These are phyloP conservation scores for Xenopus petersii DNA, from an alignment of 2,797 vertebrate genomes.

Conservation along the genomic window DNA sequence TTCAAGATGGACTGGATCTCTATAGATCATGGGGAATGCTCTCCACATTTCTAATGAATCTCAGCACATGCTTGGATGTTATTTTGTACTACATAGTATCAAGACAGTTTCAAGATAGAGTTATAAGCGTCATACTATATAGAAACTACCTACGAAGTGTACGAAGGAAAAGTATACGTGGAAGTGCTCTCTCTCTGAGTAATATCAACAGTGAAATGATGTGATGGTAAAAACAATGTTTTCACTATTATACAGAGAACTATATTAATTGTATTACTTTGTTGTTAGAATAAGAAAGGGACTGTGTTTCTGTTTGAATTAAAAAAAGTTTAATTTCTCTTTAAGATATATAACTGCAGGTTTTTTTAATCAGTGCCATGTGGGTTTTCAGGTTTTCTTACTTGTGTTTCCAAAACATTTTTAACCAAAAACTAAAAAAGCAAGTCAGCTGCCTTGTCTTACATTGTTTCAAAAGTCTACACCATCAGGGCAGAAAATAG, in stretches of 20 bases:
- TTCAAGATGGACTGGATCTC: conserved; percentile 55
- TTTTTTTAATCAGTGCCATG: too few species aligned
- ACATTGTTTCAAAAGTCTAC: too few species aligned
- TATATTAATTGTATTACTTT: too few species aligned
- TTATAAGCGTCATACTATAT: conserved; percentile 93
- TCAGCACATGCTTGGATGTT: conserved; percentile 89
- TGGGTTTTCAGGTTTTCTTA: too few species aligned
- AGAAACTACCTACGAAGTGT: conserved; percentile 91
- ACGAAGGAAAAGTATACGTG: conserved; percentile 84
- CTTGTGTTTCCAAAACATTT: too few species aligned
- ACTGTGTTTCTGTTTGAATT: too few species aligned
- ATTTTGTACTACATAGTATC: conserved; percentile 96
- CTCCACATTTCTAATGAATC: conserved; percentile 91
- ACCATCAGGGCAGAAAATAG: too few species aligned
- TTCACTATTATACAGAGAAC: not conserved
- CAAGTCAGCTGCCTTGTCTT: too few species aligned
- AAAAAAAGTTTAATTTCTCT: too few species aligned
- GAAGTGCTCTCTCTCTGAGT: conserved; percentile 84
- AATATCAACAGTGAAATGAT: conserved; percentile 89
- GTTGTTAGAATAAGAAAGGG: too few species aligned
- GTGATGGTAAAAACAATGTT: conserved; percentile 55
- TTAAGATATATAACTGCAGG: too few species aligned
- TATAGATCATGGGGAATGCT: conserved; percentile 83
- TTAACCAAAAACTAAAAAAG: too few species aligned
- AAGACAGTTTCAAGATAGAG: conserved; percentile 94